Percentiles rank a stretch among this genome's conserved stretches.
Evolutionary conservation across 2,113 vertebrate species (phyloP).

Genomic region (Chaetorhynchus papuensis): DNA sequence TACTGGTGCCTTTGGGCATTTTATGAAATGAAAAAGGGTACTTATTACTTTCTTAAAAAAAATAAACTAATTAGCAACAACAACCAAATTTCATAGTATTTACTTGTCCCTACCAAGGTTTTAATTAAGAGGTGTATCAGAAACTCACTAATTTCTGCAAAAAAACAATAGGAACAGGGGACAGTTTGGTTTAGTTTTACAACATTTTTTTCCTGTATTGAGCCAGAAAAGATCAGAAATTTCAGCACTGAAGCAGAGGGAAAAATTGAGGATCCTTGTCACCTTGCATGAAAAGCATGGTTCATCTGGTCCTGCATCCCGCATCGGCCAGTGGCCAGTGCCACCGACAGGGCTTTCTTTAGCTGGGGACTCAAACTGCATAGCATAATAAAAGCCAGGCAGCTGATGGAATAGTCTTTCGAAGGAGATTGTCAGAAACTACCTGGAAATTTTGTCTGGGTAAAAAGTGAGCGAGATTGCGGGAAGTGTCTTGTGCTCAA

Average conservation of each 20-base stretch:
- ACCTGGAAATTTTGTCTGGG: conserved; percentile 1
- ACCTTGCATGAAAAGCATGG: not conserved
- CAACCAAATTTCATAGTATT: not conserved
- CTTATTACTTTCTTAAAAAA: not conserved
- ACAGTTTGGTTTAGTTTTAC: not conserved
- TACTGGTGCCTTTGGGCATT: not conserved
- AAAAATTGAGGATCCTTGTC: not conserved
- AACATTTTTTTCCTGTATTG: rapidly evolving
- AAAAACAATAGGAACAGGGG: not conserved
- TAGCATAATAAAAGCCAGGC: not conserved
- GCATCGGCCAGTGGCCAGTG: not conserved
- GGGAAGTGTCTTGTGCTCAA: not conserved
- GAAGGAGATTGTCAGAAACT: conserved; percentile 6
- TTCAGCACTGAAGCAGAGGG: not conserved
- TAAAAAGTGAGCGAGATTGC: not conserved
- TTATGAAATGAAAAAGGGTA: not conserved
- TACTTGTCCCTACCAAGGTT: not conserved
- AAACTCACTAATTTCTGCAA: not conserved
- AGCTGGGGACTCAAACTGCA: not conserved
- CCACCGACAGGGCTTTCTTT: not conserved
- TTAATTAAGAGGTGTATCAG: not conserved
- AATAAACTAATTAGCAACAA: rapidly evolving
- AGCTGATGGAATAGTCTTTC: not conserved
- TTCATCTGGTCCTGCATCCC: not conserved
- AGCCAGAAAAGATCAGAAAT: not conserved